Conservation (phyloP, 1,140 invertebrate species). For the Lerema accius region DNA sequence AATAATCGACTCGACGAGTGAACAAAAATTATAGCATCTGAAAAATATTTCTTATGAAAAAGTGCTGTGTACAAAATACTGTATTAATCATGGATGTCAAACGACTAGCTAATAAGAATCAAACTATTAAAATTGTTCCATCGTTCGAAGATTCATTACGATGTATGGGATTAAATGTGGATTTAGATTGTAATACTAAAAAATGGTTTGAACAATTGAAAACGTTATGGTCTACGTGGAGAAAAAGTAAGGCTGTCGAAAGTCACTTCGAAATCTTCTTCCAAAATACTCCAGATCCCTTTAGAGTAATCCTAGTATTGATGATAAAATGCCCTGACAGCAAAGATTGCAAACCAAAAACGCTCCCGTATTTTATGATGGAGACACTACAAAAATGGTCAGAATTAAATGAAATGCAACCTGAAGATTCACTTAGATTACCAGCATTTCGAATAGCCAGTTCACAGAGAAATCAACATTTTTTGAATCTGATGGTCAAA, state of each 20-base stretch:
- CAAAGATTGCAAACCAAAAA: constrained; percentile 75
- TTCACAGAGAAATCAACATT: constrained; percentile 66
- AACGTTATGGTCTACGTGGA: constrained; percentile 71
- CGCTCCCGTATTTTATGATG: constrained; percentile 67
- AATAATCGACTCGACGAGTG: no score
- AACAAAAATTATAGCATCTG: no score
- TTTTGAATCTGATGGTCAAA: constrained; percentile 63
- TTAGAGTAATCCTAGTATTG: constrained; percentile 59
- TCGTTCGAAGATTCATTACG: constrained; percentile 68
- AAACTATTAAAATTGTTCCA: constrained; percentile 74
- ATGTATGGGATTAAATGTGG: constrained; percentile 59
- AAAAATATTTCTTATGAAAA: no score
- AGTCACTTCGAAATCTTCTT: constrained; percentile 58
- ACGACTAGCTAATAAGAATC: constrained; percentile 60
- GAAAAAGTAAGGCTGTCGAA: constrained; percentile 61
- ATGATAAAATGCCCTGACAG: constrained; percentile 68
- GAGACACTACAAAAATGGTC: constrained; percentile 70
- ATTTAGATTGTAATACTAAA: constrained; percentile 51
- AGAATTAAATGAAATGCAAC: constrained; percentile 35
- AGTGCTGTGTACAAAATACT: constrained; percentile 6
- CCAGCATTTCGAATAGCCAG: constrained; percentile 70
- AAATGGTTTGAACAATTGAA: constrained; percentile 64
- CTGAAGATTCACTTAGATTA: constrained; percentile 61
- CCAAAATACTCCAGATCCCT: constrained; percentile 53
- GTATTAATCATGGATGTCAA: constrained; percentile 56